Evolutionary conservation across 2,888 invertebrate species (phyloP), one percentile per base, ranked within the genome.

Genomic region (Xiphydria camelus): DNA sequence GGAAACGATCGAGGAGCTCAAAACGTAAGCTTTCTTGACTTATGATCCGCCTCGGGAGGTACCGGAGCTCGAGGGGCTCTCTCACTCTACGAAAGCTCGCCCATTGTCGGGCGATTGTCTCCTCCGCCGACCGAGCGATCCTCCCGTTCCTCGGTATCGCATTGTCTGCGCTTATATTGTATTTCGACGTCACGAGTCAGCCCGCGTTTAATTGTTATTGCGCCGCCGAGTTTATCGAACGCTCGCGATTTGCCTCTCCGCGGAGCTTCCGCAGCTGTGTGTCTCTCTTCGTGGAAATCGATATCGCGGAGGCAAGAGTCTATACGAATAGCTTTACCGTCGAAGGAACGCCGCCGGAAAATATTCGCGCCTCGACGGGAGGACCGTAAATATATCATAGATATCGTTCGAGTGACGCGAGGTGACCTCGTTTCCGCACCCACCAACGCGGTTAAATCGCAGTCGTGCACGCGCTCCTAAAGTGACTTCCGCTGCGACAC

Each of bases 151-250:
- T 17, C 2, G 7, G 4, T 9, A 2, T 19, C 7, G 54, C 46
- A 62, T 57, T 61, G 62, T 60, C 57, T 59, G 50, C 53, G 63
- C 56, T 54, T 61, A 58, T 59, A 63, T 53, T 56, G 53, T 61
- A 60, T 57, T 62, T 63, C 50, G 55, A 58, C 48, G 55, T 59
- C 57, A 58, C 58, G 48, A 58, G 57, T 55, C 49, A 37, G 53
- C 51, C 7, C 47, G 51, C n/a, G 55, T 56, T 63, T 60, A 60
- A 63, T 61, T 63, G 57, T 58, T 57, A 63, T n/a, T n/a, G n/a
- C n/a, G n/a, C n/a, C n/a, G n/a, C n/a, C n/a, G n/a, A n/a, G n/a
- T n/a, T n/a, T n/a, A n/a, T n/a, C n/a, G n/a, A n/a, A n/a, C n/a
- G n/a, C n/a, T n/a, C n/a, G n/a, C n/a, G n/a, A n/a, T n/a, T n/a